Evolutionary conservation across 2,888 invertebrate species (phyloP).

Genomic region (Drosophila anomelani): DNA sequence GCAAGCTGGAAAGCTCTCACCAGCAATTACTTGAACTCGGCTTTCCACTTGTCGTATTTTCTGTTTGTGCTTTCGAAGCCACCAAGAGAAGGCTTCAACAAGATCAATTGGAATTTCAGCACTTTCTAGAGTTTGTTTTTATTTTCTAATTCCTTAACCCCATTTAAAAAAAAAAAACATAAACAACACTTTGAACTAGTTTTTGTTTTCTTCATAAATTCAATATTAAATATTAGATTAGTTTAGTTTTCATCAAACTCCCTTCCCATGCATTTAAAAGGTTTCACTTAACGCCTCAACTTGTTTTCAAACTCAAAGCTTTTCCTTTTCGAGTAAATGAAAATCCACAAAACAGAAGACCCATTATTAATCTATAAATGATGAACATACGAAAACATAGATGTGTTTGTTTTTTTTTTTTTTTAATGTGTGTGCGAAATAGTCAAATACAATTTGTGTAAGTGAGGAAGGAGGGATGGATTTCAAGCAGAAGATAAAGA

Average conservation of each 20-base stretch:
- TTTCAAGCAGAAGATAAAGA: neutral
- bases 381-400: conserved; percentile 35
- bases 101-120: neutral
- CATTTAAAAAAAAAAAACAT: no score
- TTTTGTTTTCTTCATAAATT: neutral
- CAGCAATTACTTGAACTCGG: conserved; percentile 2
- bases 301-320: neutral
- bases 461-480: neutral
- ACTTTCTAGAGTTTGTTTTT: neutral
- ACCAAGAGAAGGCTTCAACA: neutral
- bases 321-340: conserved; percentile 1
- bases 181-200: neutral
- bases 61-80: neutral
- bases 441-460: conserved; percentile 45
- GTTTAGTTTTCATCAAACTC: neutral
- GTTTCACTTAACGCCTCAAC: conserved; percentile 15
- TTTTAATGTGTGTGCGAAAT: conserved; percentile 25
- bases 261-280: conserved; percentile 4
- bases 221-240: neutral
- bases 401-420: conserved; percentile 38
- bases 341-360: conserved; percentile 16
- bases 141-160: neutral
- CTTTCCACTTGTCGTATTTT: neutral
- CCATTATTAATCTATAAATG: conserved; percentile 41
- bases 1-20: neutral